Evolutionary conservation across 2,888 invertebrate genomes (phyloP).

Genomic region (Disparrhopalites patrizii): DNA sequence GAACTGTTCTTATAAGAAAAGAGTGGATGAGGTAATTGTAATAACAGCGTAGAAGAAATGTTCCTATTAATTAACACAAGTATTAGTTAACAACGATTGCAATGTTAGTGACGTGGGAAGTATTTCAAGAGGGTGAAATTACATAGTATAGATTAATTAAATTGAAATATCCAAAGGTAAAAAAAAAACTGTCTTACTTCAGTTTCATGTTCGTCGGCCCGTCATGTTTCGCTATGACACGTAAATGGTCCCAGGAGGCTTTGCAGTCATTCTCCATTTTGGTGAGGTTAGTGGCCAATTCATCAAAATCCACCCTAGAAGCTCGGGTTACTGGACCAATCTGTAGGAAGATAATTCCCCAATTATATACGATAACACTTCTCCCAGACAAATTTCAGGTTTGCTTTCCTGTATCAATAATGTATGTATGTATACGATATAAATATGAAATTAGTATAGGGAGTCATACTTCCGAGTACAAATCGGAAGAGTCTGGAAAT

Average conservation of each 20-base stretch:
- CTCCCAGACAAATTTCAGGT: not conserved
- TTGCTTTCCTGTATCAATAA: no score
- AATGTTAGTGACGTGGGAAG: no score
- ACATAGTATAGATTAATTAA: no score
- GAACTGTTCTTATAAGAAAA: not conserved
- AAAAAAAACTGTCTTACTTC: conserved; percentile 58
- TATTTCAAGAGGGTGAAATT: no score
- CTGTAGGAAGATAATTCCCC: no score
- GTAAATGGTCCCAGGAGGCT: conserved; percentile 92
- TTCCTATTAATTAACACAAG: no score
- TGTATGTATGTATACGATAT: no score
- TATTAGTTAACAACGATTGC: no score
- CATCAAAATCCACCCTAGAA: conserved; percentile 93
- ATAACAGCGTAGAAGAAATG: no score
- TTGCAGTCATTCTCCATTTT: conserved; percentile 95
- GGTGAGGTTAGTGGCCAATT: conserved; percentile 75
- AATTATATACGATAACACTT: no score
- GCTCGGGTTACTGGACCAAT: conserved; percentile 58
- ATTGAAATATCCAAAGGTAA: conserved; percentile 1
- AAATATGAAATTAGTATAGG: no score
- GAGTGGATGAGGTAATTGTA: no score
- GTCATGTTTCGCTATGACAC: conserved; percentile 92
- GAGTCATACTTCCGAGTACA: conserved; percentile 86
- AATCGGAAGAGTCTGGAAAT: conserved; percentile 89
- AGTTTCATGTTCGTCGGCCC: conserved; percentile 76